These are phyloP conservation scores for Rhopalosiphum maidis DNA, from an alignment of 1,140 invertebrate genomes.

Conservation along the genomic window DNA sequence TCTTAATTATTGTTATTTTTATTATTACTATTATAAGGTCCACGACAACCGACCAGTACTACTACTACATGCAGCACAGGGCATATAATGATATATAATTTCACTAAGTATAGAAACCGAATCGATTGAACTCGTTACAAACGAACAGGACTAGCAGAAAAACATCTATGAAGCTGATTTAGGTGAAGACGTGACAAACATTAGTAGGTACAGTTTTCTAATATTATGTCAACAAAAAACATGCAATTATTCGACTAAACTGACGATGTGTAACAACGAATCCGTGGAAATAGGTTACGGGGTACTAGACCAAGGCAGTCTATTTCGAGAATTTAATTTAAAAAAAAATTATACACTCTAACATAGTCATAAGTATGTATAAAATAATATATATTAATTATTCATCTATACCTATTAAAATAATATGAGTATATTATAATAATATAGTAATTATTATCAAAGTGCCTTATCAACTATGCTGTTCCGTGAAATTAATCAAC, in stretches of 20 bases:
- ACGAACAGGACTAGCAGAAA: background rate
- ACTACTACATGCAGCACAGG: background rate
- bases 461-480: background rate
- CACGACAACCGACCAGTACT: background rate
- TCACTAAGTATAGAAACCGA: background rate
- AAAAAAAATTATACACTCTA: background rate
- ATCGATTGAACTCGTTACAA: background rate
- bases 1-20: background rate
- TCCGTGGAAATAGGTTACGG: background rate
- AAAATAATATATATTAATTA: background rate
- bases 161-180: background rate
- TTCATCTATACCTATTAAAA: background rate
- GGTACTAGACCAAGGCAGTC: background rate
- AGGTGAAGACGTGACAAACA: conserved; percentile 13
- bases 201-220: background rate
- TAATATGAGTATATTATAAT: background rate
- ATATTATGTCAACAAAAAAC: conserved; percentile 7
- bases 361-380: background rate
- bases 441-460: background rate
- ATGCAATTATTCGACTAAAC: background rate
- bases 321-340: background rate
- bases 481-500: background rate
- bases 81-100: background rate
- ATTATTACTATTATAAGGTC: background rate
- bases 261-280: conserved; percentile 4